Conservation (phyloP, 2,797 vertebrate species). For the Basileuterus tristriatus region DNA sequence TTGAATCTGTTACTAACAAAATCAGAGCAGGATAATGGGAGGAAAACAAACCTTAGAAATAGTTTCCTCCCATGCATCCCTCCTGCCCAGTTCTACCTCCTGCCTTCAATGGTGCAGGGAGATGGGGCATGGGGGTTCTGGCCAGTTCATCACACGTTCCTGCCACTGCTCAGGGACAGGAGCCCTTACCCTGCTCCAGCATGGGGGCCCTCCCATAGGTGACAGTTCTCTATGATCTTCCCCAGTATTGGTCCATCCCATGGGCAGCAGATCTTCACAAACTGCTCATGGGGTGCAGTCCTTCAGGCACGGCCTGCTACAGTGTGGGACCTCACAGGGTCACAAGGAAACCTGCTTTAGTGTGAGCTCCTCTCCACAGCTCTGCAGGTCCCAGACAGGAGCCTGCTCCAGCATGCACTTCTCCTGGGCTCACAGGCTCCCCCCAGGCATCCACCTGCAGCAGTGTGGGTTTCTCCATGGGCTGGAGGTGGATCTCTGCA, state of each 20-base stretch:
- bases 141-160: fast-evolving
- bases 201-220: fast-evolving
- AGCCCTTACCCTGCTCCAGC: neutral
- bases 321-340: too few species aligned
- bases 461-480: fast-evolving
- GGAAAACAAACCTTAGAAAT: neutral
- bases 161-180: too few species aligned
- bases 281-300: fast-evolving
- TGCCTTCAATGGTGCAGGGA: fast-evolving
- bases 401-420: neutral
- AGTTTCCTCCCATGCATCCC: fast-evolving
- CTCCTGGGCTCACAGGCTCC: neutral
- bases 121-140: neutral
- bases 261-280: neutral
- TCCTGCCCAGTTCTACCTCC: neutral
- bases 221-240: neutral
- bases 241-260: neutral
- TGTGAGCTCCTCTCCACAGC: fast-evolving
- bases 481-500: neutral
- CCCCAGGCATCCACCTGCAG: neutral
- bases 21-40: neutral
- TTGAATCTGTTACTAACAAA: neutral
- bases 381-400: neutral
- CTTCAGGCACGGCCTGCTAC: neutral
- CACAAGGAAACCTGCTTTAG: neutral